A percentile compares a stretch with the other conserved stretches of the same genome.
Evolutionary conservation across 2,797 vertebrate genomes (phyloP).

Genomic region (Chelonia mydas): DNA sequence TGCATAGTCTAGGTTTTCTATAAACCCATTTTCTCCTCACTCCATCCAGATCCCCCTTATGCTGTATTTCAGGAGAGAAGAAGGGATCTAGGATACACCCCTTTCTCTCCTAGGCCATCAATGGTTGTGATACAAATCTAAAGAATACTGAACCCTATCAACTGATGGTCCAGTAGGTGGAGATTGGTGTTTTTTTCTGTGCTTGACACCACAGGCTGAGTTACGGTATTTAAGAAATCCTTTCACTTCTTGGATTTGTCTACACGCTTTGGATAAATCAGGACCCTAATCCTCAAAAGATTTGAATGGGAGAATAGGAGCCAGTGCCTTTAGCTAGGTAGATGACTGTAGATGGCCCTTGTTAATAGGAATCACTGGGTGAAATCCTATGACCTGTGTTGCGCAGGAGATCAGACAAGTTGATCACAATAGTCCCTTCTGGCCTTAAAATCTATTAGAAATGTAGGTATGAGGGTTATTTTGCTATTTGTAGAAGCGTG

Average conservation of each 20-base stretch:
- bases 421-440: background rate
- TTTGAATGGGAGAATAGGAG: background rate
- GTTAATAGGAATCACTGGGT: background rate
- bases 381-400: background rate
- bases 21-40: background rate
- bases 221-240: background rate
- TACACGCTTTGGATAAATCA: background rate
- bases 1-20: background rate
- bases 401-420: background rate
- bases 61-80: background rate
- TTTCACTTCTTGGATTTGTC: background rate
- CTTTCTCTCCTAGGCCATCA: background rate
- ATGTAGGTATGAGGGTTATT: background rate
- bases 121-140: accelerated
- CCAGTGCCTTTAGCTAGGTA: background rate
- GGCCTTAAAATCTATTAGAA: background rate
- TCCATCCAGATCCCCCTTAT: accelerated
- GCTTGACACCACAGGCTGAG: background rate
- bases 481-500: background rate
- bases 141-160: background rate
- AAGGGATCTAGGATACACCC: background rate
- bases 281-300: background rate
- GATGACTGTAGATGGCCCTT: background rate
- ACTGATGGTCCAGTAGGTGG: no score
- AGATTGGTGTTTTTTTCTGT: background rate